Evolutionary conservation across 2,888 invertebrate genomes (phyloP).

Genomic region (Diploptera punctata): DNA sequence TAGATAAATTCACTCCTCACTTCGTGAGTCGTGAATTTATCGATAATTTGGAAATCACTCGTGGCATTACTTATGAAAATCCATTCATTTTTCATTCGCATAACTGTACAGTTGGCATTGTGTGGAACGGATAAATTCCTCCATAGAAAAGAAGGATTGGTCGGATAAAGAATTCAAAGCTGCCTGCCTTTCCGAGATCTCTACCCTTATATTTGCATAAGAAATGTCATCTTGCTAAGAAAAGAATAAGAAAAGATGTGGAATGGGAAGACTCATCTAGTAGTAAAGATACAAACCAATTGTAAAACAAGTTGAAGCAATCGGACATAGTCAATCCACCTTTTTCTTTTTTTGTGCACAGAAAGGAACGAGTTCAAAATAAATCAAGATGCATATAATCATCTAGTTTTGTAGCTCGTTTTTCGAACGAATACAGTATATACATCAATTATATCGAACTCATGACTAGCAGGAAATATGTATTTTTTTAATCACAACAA

Average conservation of each 20-base stretch:
- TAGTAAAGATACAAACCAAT: constrained; percentile 19
- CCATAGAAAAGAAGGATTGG: constrained; percentile 31
- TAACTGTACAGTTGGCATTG: constrained; percentile 17
- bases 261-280: background rate
- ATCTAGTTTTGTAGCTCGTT: too few relatives aligned
- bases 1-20: too few relatives aligned
- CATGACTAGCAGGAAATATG: too few relatives aligned
- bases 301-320: constrained; percentile 23
- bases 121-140: constrained; percentile 28
- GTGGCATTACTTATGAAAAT: too few relatives aligned
- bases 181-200: background rate
- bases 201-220: constrained; percentile 28
- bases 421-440: too few relatives aligned
- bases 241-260: constrained; percentile 3
- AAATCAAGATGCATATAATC: too few relatives aligned
- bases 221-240: constrained; percentile 23
- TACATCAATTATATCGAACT: too few relatives aligned
- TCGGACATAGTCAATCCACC: constrained; percentile 18
- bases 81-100: background rate
- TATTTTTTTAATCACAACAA: too few relatives aligned
- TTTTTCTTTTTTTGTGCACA: constrained; percentile 17
- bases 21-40: too few relatives aligned
- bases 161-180: constrained; percentile 30
- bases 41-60: too few relatives aligned
- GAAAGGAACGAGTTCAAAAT: constrained; percentile 3